Base-by-base conservation (phyloP, 2,797 vertebrate species). In the Coregonus ussuriensis region DNA sequence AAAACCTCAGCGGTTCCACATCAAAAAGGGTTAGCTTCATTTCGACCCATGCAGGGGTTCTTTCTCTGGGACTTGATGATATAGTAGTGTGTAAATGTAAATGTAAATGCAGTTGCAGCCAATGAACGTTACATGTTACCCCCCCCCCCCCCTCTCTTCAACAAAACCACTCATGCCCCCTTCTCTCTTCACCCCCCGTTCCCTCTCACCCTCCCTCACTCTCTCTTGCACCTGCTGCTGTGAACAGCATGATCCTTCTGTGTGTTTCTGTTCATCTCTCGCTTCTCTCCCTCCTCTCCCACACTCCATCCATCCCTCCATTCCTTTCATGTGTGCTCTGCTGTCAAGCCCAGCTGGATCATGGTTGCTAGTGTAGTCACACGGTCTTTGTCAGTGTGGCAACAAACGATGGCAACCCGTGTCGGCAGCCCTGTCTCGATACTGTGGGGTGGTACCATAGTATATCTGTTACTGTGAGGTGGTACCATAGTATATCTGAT, bases 341-440 rank as follows among this genome's bases (percentile, higher is more conserved):
- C 90, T 91, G 91, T 93, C 91, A 91, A 85, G 89, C 89, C 88
- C 92, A 92, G 92, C 92, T 91, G 92, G 91, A 92, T 91, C 83
- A 85, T 85, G 85, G 83, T 86, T 88, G 88, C 89, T 85, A 86
- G 84, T 83, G 75, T 18, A 18, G 31, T 89, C 80, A 83, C 81
- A 81, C 80, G 76, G 79, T 81, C 88, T 91, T 87, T 90, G 91
- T 91, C 87, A 83, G 77, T 68, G 85, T 79, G 82, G 82, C 86
- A 54, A 83, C 77, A 81, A 77, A 79, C 86, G 59, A 85, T 6
- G 56, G 74, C 72, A 77, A 82, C 78, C 73, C n/a, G 7, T n/a
- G 54, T n/a, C 2, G 16, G 54, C n/a, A 6, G 4, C 18, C 56
- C n/a, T 59, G 56, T 18, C 6, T n/a, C 1, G 14, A 15, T 31